These are phyloP conservation scores for Egretta garzetta DNA, from an alignment of 2,113 vertebrate species.

Conservation along the genomic window DNA sequence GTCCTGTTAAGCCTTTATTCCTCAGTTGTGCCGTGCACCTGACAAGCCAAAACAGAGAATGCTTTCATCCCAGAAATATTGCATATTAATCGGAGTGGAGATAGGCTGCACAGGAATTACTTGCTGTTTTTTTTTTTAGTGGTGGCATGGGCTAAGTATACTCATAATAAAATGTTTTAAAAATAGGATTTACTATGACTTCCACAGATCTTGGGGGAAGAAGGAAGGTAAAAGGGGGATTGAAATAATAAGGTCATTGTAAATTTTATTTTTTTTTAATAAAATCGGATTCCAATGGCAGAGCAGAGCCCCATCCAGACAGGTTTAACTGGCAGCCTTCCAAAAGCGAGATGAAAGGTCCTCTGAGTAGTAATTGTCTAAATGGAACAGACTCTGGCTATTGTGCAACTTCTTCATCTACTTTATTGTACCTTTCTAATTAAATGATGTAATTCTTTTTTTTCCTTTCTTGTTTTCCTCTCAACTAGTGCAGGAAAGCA, in stretches of 20 bases:
- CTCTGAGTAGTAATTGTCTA: conserved; percentile 35
- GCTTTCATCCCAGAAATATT: conserved; percentile 32
- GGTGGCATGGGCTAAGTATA: background rate
- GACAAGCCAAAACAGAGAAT: conserved; percentile 9
- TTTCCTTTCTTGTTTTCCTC: background rate
- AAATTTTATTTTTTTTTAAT: background rate
- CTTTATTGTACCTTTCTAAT: conserved; percentile 58
- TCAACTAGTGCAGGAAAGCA: background rate
- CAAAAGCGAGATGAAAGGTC: conserved; percentile 1
- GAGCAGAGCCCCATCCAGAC: background rate
- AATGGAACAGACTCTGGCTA: conserved; percentile 38
- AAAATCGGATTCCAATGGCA: conserved; percentile 21
- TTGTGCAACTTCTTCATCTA: conserved; percentile 26
- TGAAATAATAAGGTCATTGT: background rate
- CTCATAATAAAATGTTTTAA: background rate
- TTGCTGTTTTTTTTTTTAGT: background rate
- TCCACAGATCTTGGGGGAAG: background rate
- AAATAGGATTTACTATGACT: conserved; percentile 1
- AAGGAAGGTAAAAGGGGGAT: background rate
- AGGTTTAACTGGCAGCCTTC: conserved; percentile 53
- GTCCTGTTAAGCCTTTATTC: conserved; percentile 14
- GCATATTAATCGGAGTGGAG: background rate
- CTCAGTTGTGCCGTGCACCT: background rate
- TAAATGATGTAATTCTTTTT: conserved; percentile 32
- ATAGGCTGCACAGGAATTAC: background rate